Percentiles rank a stretch among this genome's conserved stretches.
Conservation (phyloP, 2,797 vertebrate species). For the Lepidocolaptes lacrymiger region DNA sequence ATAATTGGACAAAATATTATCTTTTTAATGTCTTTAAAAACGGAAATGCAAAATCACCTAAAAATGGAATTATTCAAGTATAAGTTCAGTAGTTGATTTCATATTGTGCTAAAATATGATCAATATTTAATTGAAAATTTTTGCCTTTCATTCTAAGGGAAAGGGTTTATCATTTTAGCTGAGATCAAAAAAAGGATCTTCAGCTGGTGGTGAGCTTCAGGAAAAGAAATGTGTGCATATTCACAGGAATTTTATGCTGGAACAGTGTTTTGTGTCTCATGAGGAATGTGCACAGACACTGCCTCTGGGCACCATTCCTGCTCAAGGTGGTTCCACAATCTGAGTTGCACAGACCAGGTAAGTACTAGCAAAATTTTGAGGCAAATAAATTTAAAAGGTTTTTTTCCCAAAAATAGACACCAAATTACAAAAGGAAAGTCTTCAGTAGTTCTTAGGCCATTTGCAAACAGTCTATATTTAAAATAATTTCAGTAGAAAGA, state of each 20-base stretch:
- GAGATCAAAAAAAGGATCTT: not conserved
- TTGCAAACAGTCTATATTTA: not conserved
- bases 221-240: not conserved
- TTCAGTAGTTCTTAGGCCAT: not conserved
- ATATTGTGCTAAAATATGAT: not conserved
- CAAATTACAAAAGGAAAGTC: not conserved
- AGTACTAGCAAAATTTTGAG: not conserved
- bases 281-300: not conserved
- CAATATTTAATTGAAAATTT: not conserved
- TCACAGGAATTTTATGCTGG: not conserved
- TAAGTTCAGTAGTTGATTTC: not conserved
- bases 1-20: not conserved
- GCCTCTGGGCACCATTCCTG: not conserved
- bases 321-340: not conserved
- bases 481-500: not conserved
- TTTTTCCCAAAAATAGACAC: not conserved
- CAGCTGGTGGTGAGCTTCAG: not conserved
- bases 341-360: not conserved
- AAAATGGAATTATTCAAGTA: not conserved
- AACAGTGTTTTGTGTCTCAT: accelerated
- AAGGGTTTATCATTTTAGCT: not conserved
- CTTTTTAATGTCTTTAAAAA: not conserved
- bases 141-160: not conserved
- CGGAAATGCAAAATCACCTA: not conserved
- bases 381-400: not conserved